Evolutionary conservation across 2,113 vertebrate species (phyloP).

Genomic region (Dendrocopos noguchii): DNA sequence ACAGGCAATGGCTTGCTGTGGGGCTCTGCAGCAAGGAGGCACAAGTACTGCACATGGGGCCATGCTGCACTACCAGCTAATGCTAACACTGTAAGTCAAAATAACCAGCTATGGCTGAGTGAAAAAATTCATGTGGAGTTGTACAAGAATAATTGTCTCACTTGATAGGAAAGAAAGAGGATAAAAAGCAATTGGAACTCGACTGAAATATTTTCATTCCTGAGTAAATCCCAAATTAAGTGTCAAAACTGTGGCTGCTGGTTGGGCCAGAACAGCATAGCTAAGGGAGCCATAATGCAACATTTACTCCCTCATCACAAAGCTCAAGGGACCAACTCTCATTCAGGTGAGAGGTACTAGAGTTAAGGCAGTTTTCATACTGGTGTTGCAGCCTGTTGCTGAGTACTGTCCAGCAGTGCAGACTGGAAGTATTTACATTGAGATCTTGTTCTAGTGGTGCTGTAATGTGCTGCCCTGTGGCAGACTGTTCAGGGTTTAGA

Average conservation of each 20-base stretch:
- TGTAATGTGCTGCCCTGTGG: background rate
- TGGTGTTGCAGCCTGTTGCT: background rate
- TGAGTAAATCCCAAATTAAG: background rate
- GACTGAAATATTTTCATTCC: background rate
- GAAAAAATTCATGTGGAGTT: background rate
- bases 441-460: background rate
- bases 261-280: background rate
- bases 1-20: background rate
- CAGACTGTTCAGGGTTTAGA: background rate
- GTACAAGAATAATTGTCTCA: background rate
- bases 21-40: background rate
- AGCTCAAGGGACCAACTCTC: background rate
- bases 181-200: background rate
- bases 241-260: fast-evolving
- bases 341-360: background rate
- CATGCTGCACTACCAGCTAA: background rate
- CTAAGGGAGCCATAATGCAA: background rate
- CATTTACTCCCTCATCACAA: background rate
- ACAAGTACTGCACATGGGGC: background rate
- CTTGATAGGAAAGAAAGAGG: background rate
- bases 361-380: background rate
- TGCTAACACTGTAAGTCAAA: background rate
- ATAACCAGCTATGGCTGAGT: background rate
- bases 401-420: background rate
- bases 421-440: background rate